These are phyloP conservation scores for Troides aeacus DNA, from an alignment of 2,888 invertebrate genomes.

Conservation along the genomic window DNA sequence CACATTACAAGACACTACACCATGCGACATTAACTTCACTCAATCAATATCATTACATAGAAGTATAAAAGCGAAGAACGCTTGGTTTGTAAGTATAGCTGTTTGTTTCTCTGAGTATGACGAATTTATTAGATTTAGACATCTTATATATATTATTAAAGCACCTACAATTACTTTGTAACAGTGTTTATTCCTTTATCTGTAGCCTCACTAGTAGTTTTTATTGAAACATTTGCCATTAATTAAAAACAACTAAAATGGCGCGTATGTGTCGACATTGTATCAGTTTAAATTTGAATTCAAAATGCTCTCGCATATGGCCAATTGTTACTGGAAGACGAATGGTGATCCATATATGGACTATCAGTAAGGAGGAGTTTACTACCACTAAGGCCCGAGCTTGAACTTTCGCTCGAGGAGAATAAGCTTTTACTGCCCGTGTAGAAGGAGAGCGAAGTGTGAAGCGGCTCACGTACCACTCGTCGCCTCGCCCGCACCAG, in stretches of 20 bases:
- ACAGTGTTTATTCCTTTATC: neutral
- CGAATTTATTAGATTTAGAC: too few relatives aligned
- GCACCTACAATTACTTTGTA: neutral
- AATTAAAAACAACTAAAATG: neutral
- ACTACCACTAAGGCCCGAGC: constrained; percentile 81
- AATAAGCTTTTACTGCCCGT: constrained; percentile 81
- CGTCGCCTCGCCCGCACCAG: constrained; percentile 81
- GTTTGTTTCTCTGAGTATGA: too few relatives aligned
- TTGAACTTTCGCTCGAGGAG: constrained; percentile 80
- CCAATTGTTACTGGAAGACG: constrained; percentile 77
- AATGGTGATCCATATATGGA: constrained; percentile 80
- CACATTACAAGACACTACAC: too few relatives aligned
- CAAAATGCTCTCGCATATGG: constrained; percentile 70
- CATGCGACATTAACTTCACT: too few relatives aligned
- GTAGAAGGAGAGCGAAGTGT: constrained; percentile 79
- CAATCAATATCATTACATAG: too few relatives aligned
- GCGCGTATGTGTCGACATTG: neutral
- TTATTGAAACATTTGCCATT: neutral
- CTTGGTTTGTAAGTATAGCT: too few relatives aligned
- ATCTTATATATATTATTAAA: neutral
- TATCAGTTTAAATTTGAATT: constrained; percentile 5
- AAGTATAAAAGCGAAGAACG: too few relatives aligned
- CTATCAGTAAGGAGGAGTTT: constrained; percentile 81
- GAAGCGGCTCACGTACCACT: constrained; percentile 67
- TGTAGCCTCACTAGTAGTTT: neutral